Conservation (phyloP, 2,888 invertebrate genomes). For the Zaprionus bogoriensis region DNA sequence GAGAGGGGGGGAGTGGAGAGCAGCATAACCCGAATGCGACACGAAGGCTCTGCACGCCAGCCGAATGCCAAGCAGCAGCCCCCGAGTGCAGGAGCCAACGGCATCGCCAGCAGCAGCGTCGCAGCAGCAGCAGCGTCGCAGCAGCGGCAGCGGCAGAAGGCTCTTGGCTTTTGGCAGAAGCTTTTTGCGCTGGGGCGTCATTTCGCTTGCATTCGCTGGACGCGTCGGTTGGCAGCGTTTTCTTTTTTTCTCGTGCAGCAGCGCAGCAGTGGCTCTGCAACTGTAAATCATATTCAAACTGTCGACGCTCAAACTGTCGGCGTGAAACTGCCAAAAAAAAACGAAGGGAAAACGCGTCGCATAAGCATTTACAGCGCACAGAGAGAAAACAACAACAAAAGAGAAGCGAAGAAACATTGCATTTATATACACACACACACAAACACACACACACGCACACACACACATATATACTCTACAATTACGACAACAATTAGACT, state of each 20-base stretch:
- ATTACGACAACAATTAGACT: constrained; percentile 47
- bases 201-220: constrained; percentile 79
- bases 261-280: constrained; percentile 19
- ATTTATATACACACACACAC: constrained; percentile 47
- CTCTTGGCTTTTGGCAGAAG: constrained; percentile 30
- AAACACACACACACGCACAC: too few species aligned
- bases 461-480: constrained; percentile 5
- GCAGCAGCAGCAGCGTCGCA: constrained; percentile 17
- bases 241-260: constrained; percentile 16
- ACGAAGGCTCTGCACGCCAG: constrained; percentile 24
- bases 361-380: constrained; percentile 17
- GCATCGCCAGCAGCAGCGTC: constrained; percentile 34
- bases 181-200: constrained; percentile 63
- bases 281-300: too few species aligned
- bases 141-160: constrained; percentile 25
- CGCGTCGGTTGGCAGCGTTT: constrained; percentile 70
- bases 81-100: constrained; percentile 24
- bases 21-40: too few species aligned
- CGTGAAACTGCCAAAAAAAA: constrained; percentile 22
- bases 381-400: constrained; percentile 23
- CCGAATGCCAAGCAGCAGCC: constrained; percentile 6
- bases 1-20: neutral
- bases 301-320: constrained; percentile 11
- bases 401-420: constrained; percentile 44
- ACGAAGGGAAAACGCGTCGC: constrained; percentile 13